Base-by-base conservation (phyloP, 2,797 vertebrate genomes). In the Mormyrus proboscirostris region DNA sequence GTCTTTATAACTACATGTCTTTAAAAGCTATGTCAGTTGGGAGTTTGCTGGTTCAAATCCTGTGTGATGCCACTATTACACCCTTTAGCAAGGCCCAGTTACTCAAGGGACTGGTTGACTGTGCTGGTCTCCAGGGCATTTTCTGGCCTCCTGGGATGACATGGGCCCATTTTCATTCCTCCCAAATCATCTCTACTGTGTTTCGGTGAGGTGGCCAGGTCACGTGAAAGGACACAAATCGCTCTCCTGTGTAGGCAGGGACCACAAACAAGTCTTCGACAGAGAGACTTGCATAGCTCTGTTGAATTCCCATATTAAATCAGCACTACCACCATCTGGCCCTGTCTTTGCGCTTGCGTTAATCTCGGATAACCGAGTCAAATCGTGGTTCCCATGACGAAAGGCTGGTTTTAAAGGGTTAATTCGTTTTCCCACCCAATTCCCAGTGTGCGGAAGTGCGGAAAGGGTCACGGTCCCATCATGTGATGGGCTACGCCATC, bases 371-470 rank as follows among this genome's bases (percentile, higher is more conserved):
- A 91, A 94, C 93, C 90, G 51, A 90, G 44, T 19, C 85, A 49
- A 49, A 85, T 89, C 33, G n/a, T 69, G 82, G 93, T 96, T 96
- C 95, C 94, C 95, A 96, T 94, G 94, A 94, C 94, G 93, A 95
- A 90, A 90, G 93, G 94, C 94, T 95, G 94, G 94, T 92, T 91
- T 93, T 92, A 93, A 92, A 93, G 92, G 93, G 91, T 93, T 93
- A 91, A 94, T 90, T 88, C 91, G 91, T 93, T 92, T 93, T 93
- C 33, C 33, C 92, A 93, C 93, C 93, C 92, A 93, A 94, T 93
- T 94, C 93, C 94, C 93, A 89, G 73, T 89, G 93, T 93, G 93
- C 95, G 92, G 92, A 93, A 93, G 91, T 89, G 33, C 90, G 69
- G 89, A 76, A n/a, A 89, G 89, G 92, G 91, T 94, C 92, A 93